Evolutionary conservation across 2,888 invertebrate genomes (phyloP), one percentile per base, ranked within the genome.

Genomic region (Rambutsinella grinnellia): DNA sequence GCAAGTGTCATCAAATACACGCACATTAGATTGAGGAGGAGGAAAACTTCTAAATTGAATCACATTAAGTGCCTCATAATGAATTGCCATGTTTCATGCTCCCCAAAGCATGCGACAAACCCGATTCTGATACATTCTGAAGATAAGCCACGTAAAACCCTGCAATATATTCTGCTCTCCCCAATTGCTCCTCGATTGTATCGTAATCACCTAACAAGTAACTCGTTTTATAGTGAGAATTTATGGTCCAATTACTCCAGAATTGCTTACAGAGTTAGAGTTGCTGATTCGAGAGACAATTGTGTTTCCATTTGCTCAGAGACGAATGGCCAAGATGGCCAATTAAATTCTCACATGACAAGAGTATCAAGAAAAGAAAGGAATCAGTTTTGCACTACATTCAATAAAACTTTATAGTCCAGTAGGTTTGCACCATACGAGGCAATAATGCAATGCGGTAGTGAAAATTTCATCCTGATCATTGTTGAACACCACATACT

Each of bases 291-390:
- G 44, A 28, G 61, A 74, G 60, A 44, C 23, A 54, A 72, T 66
- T 58, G 58, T 26, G 28, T 24, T 36, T 51, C 19, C 36, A 19
- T n/a, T 24, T 28, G 21, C 51, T 53, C 2, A 2, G 53, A 19
- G 17, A 23, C 44, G 28, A 24, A 24, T 19, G 2, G 53, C 53
- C 46, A 60, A 72, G 58, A 68, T 72, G 36, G 60, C 63, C 72
- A 68, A 78, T 78, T 78, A 72, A 63, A 69, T 72, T 78, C 69
- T 68, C 72, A 72, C 78, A 68, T 68, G 63, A 72, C 54, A 78
- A 56, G 68, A 63, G 28, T 63, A 44, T 27, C 26, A 60, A 65
- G 23, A 28, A 27, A 67, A 51, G 66, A 66, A 36, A 23, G n/a
- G 61, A 56, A 66, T 24, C 66, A 44, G 53, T 27, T 19, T 44